Evolutionary conservation across 2,113 vertebrate species (phyloP), one percentile per base, ranked within the genome.

Genomic region (Strix uralensis): DNA sequence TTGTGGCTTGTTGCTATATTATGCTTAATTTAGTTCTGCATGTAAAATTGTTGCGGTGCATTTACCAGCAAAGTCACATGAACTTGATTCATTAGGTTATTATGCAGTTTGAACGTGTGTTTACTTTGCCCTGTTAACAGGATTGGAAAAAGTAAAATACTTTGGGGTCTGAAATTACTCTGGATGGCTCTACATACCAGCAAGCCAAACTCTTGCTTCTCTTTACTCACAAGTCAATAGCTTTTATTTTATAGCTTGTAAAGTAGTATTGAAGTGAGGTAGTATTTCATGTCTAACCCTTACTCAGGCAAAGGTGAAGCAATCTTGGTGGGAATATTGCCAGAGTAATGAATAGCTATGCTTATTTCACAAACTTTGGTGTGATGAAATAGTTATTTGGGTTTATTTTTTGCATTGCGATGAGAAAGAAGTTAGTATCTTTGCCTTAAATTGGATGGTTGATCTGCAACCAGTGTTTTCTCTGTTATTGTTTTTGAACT

Each of bases 21-120:
- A 34, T 49, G 30, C 44, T 89, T 87, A 38, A 74, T 96, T 85
- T 49, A 86, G 27, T 42, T 25, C 54, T 84, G 57, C 17, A 0
- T 58, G 70, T 92, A 49, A 87, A 95, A 79, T 40, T 61, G 61
- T 65, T 38, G 81, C 52, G 55, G 44, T 86, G 2, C 67, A 13
- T 69, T 94, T 57, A 89, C 67, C 62, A 61, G 74, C 61, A 13
- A 58, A 87, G 89, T 92, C 91, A 85, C 84, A 86, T 87, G 95
- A 69, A 47, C 89, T 88, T 72, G 81, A 92, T 94, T 95, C 70
- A 80, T 69, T 44, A 38, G 42, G 23, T 91, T 66, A 30, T 94
- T 92, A 22, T 58, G 88, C 46, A 65, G 52, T 58, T 65, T 61
- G 69, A 88, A 84, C 81, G 59, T 36, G 58, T 92, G 65, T 89